phyloP scores from a whole-genome alignment of 2,113 vertebrate genomes.

The Ceuthmochares aereus region DNA sequence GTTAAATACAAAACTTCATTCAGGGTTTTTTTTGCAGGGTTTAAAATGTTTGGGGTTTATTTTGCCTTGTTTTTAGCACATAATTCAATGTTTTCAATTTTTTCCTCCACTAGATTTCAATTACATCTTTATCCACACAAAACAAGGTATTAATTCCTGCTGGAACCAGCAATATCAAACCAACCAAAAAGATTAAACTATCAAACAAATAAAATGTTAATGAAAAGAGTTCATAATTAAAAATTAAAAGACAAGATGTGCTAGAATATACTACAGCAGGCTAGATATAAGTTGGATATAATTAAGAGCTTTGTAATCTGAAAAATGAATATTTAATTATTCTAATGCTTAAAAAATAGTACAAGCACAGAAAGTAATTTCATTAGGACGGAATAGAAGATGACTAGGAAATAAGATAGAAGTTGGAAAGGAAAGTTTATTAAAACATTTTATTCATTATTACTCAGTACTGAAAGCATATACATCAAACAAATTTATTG shows the following conservation, averaged over 20 bases:
- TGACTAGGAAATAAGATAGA: background rate
- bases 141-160: background rate
- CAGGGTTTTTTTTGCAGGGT: too few relatives aligned
- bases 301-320: background rate
- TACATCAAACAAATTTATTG: background rate
- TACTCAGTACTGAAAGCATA: background rate
- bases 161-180: background rate
- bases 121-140: background rate
- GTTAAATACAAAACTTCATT: background rate
- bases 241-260: background rate
- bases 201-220: background rate
- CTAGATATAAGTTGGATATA: background rate
- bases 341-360: background rate
- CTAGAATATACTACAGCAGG: background rate
- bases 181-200: background rate
- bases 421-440: background rate
- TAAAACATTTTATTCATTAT: background rate
- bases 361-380: background rate
- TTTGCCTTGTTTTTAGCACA: background rate
- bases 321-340: background rate
- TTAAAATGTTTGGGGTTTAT: background rate
- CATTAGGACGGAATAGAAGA: background rate
- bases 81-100: background rate
- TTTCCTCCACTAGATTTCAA: background rate
- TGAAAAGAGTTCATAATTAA: background rate